phyloP scores from a whole-genome alignment of 2,797 vertebrate species.

The Galaxias olidus region DNA sequence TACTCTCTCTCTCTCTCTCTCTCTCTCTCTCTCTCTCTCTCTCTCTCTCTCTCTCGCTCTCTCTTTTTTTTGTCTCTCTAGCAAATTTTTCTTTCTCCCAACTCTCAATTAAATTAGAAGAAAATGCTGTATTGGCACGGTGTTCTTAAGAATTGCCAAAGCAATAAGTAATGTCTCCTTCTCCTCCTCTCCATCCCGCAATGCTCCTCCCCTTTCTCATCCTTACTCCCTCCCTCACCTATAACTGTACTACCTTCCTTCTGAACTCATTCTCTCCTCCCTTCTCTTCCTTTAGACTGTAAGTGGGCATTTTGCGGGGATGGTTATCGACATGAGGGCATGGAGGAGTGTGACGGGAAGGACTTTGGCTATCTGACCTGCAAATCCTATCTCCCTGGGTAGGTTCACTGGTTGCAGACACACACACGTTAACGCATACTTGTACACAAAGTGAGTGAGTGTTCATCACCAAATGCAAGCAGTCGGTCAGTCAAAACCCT shows the following conservation, averaged over 20 bases:
- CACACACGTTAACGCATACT: background rate
- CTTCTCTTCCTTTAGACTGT: constrained; percentile 76
- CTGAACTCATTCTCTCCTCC: background rate
- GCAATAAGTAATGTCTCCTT: background rate
- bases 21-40: constrained; percentile 11
- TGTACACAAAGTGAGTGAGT: constrained; percentile 1
- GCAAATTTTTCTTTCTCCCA: background rate
- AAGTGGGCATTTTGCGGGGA: constrained; percentile 94
- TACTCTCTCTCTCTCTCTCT: constrained; percentile 5
- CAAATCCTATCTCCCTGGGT: constrained; percentile 96
- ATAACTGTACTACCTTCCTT: background rate
- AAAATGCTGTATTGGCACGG: too few species aligned
- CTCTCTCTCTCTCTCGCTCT: background rate
- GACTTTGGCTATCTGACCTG: constrained; percentile 97
- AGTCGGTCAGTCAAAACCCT: too few species aligned
- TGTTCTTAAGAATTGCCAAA: too few species aligned
- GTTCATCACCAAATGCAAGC: constrained; percentile 14
- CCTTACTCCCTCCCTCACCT: background rate
- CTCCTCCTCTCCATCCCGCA: constrained; percentile 5
- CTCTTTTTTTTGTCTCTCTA: background rate
- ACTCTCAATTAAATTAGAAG: too few species aligned
- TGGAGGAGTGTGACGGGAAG: constrained; percentile 94
- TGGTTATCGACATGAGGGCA: constrained; percentile 87
- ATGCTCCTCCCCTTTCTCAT: background rate
- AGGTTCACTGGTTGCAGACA: constrained; percentile 25